Conservation (phyloP, 2,888 invertebrate species). For the Troilus luridus region DNA sequence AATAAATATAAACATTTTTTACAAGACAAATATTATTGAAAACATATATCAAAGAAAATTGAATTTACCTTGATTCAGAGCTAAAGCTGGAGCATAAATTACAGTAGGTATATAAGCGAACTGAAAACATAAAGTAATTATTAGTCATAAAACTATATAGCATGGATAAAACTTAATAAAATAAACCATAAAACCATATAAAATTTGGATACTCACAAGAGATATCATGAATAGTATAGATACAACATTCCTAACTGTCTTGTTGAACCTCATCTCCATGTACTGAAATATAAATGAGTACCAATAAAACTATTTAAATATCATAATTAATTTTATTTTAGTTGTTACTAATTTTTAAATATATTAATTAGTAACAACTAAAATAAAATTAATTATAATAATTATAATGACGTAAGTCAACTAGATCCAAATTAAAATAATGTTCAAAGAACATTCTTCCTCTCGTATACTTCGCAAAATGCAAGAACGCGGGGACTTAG, state of each 20-base stretch:
- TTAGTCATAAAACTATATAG: neutral
- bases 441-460: no score
- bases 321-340: no score
- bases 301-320: no score
- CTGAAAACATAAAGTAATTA: conserved; percentile 66
- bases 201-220: conserved; percentile 60
- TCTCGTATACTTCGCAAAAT: no score
- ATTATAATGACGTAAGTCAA: no score
- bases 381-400: no score
- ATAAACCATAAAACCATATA: neutral
- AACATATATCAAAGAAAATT: neutral
- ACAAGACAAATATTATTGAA: neutral
- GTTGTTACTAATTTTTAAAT: no score
- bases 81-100: conserved; percentile 88
- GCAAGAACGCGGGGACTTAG: no score
- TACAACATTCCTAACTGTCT: conserved; percentile 63
- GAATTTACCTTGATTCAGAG: conserved; percentile 81
- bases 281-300: conserved; percentile 64
- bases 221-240: conserved; percentile 64
- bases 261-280: conserved; percentile 65
- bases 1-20: conserved; percentile 9
- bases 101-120: conserved; percentile 85
- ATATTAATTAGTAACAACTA: no score
- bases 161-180: neutral
- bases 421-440: no score